Base-by-base conservation (phyloP, 1,140 invertebrate genomes). In the Drosophila rufa region DNA sequence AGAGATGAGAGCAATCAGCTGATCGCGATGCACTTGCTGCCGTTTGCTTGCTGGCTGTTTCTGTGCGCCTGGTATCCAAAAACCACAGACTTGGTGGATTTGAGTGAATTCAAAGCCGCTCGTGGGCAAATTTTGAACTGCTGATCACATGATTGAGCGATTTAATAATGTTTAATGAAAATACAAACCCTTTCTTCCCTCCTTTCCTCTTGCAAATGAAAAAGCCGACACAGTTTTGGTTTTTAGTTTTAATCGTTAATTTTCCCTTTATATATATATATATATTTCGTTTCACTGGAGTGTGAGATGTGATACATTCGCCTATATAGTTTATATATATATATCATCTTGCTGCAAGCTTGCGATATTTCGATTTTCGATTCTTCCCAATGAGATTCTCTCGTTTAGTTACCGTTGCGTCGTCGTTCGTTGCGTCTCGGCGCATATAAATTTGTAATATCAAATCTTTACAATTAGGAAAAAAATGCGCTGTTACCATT, bases 371-470 rank as follows among this genome's bases (percentile, higher is more conserved):
- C 75, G 64, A 46, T 30, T 36, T 64, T 75, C 58, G 70, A 64
- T 58, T 50, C 45, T 43, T 43, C 53, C 67, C 51, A 73, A 73
- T 73, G 45, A 43, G 65, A 46, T 59, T 51, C 43, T 69, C 25
- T 56, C 48, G 47, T 30, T 56, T 55, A 45, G 50, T 40, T 48
- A 57, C 51, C 12, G 62, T 45, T 58, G 33, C 33, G 33, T 55
- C 42, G n/a, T 43, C 53, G 53, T 69, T 71, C 47, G 70, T 76
- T 75, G 80, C 77, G 67, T 73, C 68, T 75, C 73, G 68, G 64
- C 82, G 66, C 79, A 80, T 77, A 89, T 90, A 89, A 81, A 90
- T 89, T 89, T 89, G 79, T 89, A 79, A 89, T 87, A 89, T 89
- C 80, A 89, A 89, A 89, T 89, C 73, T 80, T 87, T 87, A 87